These are phyloP conservation scores for Melierax canorus DNA, from an alignment of 2,113 vertebrate species.

Conservation along the genomic window DNA sequence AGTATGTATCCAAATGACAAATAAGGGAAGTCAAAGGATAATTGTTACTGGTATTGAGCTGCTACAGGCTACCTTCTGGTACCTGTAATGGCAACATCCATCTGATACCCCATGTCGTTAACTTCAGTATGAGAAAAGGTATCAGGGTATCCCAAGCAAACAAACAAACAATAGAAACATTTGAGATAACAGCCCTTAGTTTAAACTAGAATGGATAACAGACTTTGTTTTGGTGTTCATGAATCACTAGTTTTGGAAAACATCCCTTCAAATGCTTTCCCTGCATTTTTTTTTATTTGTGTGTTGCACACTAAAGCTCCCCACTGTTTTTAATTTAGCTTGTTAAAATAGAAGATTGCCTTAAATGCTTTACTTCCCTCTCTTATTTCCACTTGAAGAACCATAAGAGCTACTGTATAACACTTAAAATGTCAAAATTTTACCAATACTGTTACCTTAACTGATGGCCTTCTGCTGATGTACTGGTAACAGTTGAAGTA, in stretches of 20 bases:
- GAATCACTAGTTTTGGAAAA: not conserved
- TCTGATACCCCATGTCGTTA: not conserved
- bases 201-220: not conserved
- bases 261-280: not conserved
- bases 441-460: not conserved
- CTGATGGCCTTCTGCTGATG: not conserved
- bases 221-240: not conserved
- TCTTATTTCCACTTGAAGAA: not conserved
- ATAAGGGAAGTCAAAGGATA: not conserved
- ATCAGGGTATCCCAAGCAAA: not conserved
- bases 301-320: not conserved
- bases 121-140: not conserved
- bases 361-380: not conserved
- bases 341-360: not conserved
- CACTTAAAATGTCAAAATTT: not conserved
- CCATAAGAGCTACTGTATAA: not conserved
- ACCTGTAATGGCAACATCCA: not conserved
- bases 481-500: not conserved
- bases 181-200: not conserved
- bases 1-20: not conserved
- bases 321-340: not conserved
- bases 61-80: not conserved
- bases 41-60: not conserved
- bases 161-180: not conserved
- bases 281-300: not conserved